Evolutionary conservation across 2,888 invertebrate species (phyloP).

Genomic region (Atherix ibis): DNA sequence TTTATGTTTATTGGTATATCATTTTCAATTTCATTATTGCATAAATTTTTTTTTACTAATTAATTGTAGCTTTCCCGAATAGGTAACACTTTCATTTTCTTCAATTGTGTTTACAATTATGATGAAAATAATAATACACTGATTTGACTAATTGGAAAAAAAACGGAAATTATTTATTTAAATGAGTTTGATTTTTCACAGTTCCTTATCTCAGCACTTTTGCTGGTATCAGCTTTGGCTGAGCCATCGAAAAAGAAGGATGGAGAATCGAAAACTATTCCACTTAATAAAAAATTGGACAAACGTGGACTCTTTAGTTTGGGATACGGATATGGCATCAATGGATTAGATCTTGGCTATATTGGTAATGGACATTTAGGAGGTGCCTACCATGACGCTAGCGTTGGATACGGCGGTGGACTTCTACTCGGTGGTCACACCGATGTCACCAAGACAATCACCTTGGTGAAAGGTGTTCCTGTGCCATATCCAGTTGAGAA

Average conservation of each 20-base stretch:
- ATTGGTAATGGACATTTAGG: constrained; percentile 43
- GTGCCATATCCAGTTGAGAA: constrained; percentile 58
- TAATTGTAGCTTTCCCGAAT: too few species aligned
- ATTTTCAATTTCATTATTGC: too few species aligned
- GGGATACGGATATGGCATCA: constrained; percentile 64
- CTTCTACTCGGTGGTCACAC: constrained; percentile 34
- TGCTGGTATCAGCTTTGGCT: constrained; percentile 51
- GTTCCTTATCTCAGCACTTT: constrained; percentile 58
- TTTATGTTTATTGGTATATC: too few species aligned
- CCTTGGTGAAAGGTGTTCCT: constrained; percentile 57
- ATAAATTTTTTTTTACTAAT: too few species aligned
- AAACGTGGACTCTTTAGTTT: constrained; percentile 65
- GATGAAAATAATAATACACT: not conserved
- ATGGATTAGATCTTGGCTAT: constrained; percentile 59
- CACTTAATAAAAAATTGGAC: constrained; percentile 60
- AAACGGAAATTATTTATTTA: not conserved
- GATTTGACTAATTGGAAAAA: not conserved
- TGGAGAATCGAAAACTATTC: constrained; percentile 38
- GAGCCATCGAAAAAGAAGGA: constrained; percentile 51
- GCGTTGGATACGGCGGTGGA: constrained; percentile 16
- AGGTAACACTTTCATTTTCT: too few species aligned
- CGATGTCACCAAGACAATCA: constrained; percentile 48
- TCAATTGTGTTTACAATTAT: not conserved
- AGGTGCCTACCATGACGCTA: constrained; percentile 36
- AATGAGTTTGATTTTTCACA: constrained; percentile 24